Conservation (phyloP, 2,113 vertebrate genomes). For the Piaya cayana region DNA sequence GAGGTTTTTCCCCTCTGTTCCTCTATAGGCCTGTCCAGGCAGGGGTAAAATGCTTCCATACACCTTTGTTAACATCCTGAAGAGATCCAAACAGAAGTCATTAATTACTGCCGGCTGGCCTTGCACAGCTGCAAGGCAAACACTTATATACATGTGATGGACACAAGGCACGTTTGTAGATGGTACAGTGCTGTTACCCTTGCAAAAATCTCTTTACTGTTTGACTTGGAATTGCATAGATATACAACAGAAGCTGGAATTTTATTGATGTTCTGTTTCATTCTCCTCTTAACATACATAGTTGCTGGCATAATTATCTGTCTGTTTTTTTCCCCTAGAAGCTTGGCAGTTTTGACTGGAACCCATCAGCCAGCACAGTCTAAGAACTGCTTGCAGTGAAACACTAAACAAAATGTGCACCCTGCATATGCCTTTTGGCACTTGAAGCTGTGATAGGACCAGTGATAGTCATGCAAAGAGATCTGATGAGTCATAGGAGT, state of each 20-base stretch:
- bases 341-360: background rate
- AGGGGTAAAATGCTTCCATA: background rate
- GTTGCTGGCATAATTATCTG: background rate
- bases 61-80: background rate
- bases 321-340: background rate
- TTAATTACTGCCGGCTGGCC: background rate
- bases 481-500: background rate
- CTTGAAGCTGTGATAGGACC: background rate
- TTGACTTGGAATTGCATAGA: background rate
- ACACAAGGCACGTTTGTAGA: background rate
- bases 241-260: background rate
- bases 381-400: background rate
- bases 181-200: background rate
- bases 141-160: background rate
- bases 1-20: background rate
- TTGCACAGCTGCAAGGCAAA: background rate
- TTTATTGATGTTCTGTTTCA: background rate
- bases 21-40: background rate
- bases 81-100: background rate
- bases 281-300: background rate
- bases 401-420: background rate
- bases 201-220: accelerated
- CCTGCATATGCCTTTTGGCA: background rate
- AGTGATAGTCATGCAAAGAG: background rate
- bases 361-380: background rate